These are phyloP conservation scores for Leptura quadrifasciata DNA, from an alignment of 2,888 invertebrate species.

Conservation along the genomic window DNA sequence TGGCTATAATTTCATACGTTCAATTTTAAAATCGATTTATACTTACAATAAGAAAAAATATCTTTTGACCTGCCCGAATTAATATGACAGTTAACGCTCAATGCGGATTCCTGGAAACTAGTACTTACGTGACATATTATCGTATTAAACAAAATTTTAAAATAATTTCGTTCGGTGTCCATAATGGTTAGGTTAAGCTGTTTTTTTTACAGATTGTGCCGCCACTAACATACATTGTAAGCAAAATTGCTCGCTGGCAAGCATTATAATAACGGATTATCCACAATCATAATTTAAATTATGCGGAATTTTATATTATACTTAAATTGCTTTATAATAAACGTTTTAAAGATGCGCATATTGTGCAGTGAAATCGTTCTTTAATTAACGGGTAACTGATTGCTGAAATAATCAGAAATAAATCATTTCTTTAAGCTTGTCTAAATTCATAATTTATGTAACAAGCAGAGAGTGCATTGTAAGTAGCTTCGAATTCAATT, in stretches of 20 bases:
- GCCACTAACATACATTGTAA: background rate
- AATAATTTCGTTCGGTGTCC: background rate
- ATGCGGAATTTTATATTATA: background rate
- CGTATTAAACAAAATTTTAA: background rate
- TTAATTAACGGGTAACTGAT: slow-evolving; percentile 18
- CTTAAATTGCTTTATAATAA: background rate
- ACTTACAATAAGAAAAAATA: no score
- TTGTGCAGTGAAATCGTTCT: background rate
- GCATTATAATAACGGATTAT: background rate
- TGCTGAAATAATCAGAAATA: slow-evolving; percentile 4
- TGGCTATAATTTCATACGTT: no score
- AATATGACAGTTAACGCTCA: no score
- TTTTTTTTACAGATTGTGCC: background rate
- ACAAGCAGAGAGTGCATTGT: slow-evolving; percentile 14
- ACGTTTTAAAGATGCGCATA: slow-evolving; percentile 1
- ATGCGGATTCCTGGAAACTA: no score
- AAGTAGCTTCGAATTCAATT: slow-evolving; percentile 61
- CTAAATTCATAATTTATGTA: background rate
- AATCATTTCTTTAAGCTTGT: background rate
- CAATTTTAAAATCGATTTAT: no score
- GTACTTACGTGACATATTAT: no score
- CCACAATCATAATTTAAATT: slow-evolving; percentile 15
- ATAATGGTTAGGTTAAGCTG: background rate
- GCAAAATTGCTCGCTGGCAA: background rate
- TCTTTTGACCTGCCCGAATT: no score